Evolutionary conservation across 2,888 invertebrate species (phyloP).

Genomic region (Odontomyia ornata): DNA sequence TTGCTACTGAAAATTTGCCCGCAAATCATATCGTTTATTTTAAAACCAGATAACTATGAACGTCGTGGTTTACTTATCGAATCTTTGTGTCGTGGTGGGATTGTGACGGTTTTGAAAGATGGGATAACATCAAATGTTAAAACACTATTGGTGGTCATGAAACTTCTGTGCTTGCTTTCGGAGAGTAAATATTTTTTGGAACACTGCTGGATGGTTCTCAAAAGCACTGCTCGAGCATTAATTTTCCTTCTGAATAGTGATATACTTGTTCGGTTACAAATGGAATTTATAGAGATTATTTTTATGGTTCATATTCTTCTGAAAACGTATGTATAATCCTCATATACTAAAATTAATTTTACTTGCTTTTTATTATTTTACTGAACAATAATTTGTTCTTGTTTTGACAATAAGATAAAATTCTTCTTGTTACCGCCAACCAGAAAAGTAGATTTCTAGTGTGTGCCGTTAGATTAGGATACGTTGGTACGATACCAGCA

Average conservation of each 20-base stretch:
- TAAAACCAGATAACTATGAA: neutral
- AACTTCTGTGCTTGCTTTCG: constrained; percentile 37
- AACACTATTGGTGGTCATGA: neutral
- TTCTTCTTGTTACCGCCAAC: too few species aligned
- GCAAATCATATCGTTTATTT: constrained; percentile 1
- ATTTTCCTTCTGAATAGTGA: constrained; percentile 6
- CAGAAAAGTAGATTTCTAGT: too few species aligned
- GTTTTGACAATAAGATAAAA: too few species aligned
- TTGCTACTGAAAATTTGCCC: neutral
- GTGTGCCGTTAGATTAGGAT: too few species aligned
- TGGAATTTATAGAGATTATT: constrained; percentile 45
- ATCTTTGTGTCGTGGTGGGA: neutral
- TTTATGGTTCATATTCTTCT: constrained; percentile 39
- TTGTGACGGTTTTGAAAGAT: constrained; percentile 27
- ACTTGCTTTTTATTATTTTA: too few species aligned
- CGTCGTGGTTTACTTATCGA: neutral
- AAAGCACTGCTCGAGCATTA: constrained; percentile 34
- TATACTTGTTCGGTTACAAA: neutral
- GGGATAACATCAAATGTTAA: constrained; percentile 34
- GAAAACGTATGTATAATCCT: constrained; percentile 31
- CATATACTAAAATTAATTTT: too few species aligned
- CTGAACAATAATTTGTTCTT: too few species aligned
- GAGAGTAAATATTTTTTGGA: constrained; percentile 40
- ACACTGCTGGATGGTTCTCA: constrained; percentile 30
- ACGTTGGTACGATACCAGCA: too few species aligned